Evolutionary conservation across 1,140 invertebrate species (phyloP).

Genomic region (Sarcophaga bullata): DNA sequence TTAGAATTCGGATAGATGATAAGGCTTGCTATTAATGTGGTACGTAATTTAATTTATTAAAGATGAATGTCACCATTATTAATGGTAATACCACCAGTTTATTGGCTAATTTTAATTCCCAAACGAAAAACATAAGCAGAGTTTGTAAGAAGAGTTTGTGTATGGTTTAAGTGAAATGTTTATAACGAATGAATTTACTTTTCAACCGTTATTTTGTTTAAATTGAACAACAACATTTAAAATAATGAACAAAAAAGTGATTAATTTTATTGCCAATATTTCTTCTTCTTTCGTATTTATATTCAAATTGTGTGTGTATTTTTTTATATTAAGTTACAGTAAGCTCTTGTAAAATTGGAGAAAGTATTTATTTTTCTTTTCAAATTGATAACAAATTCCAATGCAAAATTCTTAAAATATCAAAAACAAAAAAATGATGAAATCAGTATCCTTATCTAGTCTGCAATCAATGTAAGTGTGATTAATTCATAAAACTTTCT

Average conservation of each 20-base stretch:
- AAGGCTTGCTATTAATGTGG: background rate
- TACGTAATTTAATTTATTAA: background rate
- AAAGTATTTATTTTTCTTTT: background rate
- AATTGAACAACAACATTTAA: conserved; percentile 2
- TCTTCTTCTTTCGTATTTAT: too few relatives aligned
- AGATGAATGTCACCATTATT: background rate
- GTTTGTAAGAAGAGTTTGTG: background rate
- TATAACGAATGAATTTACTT: background rate
- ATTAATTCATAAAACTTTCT: too few relatives aligned
- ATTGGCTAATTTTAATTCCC: background rate
- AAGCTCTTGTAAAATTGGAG: background rate
- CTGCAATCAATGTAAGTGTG: too few relatives aligned
- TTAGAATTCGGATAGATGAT: background rate
- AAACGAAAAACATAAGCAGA: background rate
- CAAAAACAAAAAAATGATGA: too few relatives aligned
- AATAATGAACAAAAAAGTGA: too few relatives aligned
- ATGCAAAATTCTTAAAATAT: too few relatives aligned
- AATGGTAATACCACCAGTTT: background rate
- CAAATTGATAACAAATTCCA: background rate
- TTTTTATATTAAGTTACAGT: background rate
- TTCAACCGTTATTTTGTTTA: conserved; percentile 4
- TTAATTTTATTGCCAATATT: too few relatives aligned
- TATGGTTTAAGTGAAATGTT: background rate
- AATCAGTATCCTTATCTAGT: too few relatives aligned
- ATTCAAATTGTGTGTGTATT: too few relatives aligned